Conservation (phyloP, 2,797 vertebrate genomes). For the Bryconaethiops microstoma region DNA sequence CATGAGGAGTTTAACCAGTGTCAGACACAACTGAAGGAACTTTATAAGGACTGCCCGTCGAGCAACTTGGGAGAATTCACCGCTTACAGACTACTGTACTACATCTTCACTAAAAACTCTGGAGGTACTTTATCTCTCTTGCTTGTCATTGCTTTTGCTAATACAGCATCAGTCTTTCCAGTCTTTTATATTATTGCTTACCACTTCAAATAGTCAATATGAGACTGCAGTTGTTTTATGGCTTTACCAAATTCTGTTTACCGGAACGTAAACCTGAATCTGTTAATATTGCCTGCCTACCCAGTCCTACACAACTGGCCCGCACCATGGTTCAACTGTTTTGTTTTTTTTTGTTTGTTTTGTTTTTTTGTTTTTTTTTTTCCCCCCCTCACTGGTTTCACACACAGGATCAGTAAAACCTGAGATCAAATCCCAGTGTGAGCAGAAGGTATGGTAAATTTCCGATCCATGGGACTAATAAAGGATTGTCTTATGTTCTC, state of each 20-base stretch:
- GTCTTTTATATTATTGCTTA: no score
- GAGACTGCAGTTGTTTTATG: no score
- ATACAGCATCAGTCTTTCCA: no score
- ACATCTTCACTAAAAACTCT: constrained; percentile 93
- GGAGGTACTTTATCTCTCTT: constrained; percentile 75
- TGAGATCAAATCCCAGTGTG: neutral
- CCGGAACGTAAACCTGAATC: no score
- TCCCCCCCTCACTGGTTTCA: no score
- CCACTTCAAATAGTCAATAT: no score
- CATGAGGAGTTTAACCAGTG: constrained; percentile 97
- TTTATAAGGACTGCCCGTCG: constrained; percentile 87
- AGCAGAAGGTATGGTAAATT: no score
- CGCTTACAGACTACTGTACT: constrained; percentile 89
- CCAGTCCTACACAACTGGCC: no score
- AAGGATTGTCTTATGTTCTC: neutral
- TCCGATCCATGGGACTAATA: neutral
- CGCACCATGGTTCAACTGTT: no score
- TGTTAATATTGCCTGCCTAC: no score
- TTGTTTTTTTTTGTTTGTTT: neutral
- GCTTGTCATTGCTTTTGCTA: neutral
- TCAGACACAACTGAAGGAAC: constrained; percentile 90
- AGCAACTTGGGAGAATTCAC: constrained; percentile 93
- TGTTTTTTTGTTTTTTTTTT: no score
- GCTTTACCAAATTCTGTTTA: no score
- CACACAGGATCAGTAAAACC: neutral